Conservation (phyloP, 1,140 invertebrate genomes). For the Drosophila funebris region DNA sequence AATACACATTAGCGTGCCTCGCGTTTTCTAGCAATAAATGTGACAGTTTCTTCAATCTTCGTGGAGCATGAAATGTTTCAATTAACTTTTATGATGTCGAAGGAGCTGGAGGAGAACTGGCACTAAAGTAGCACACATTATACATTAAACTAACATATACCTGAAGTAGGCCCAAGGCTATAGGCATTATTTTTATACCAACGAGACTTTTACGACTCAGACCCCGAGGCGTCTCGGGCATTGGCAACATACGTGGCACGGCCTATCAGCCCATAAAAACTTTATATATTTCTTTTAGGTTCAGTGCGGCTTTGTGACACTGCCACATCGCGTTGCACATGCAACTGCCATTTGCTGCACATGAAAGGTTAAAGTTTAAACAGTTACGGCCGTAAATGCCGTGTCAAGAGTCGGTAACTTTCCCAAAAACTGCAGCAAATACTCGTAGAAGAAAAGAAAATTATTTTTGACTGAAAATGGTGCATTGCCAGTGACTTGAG, state of each 20-base stretch:
- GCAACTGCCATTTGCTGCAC: slow-evolving; percentile 39
- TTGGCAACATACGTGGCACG: too few relatives aligned
- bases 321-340: slow-evolving; percentile 49
- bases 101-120: neutral
- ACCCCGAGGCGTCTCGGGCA: slow-evolving; percentile 15
- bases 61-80: slow-evolving; percentile 53
- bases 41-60: slow-evolving; percentile 9
- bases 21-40: slow-evolving; percentile 53
- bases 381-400: neutral
- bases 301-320: slow-evolving; percentile 5
- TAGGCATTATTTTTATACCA: slow-evolving; percentile 71
- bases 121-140: slow-evolving; percentile 9
- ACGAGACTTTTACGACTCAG: slow-evolving; percentile 61
- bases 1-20: slow-evolving; percentile 61
- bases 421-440: neutral
- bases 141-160: neutral
- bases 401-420: slow-evolving; percentile 52
- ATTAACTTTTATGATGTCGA: slow-evolving; percentile 67
- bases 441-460: slow-evolving; percentile 1
- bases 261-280: slow-evolving; percentile 57
- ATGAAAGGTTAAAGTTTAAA: slow-evolving; percentile 66
- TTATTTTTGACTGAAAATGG: slow-evolving; percentile 28
- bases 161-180: slow-evolving; percentile 32
- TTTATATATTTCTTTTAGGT: slow-evolving; percentile 28
- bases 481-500: slow-evolving; percentile 51